Evolutionary conservation across 2,113 vertebrate genomes (phyloP).

Genomic region (Apistogramma diplotaenia): DNA sequence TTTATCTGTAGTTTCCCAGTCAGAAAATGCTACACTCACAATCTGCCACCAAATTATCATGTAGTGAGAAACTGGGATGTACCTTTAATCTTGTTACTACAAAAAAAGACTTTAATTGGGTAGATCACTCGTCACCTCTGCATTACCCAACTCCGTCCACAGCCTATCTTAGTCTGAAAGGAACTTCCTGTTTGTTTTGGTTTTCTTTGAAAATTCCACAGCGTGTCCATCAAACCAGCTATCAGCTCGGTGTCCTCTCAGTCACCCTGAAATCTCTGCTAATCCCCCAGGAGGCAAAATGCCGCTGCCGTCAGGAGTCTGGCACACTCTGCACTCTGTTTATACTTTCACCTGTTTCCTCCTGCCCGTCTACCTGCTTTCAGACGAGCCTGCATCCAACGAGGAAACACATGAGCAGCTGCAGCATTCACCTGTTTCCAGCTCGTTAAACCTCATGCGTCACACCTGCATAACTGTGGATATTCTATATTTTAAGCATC

Average conservation of each 20-base stretch:
- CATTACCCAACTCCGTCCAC: background rate
- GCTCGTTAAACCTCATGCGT: background rate
- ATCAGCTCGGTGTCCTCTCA: constrained; percentile 32
- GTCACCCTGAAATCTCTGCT: constrained; percentile 43
- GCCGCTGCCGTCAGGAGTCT: constrained; percentile 5
- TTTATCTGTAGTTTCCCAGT: background rate
- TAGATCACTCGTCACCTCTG: background rate
- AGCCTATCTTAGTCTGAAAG: background rate
- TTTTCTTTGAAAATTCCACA: constrained; percentile 27
- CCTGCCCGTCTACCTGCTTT: background rate
- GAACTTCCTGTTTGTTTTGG: constrained; percentile 18
- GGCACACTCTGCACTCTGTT: background rate
- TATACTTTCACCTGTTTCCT: background rate
- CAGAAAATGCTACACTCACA: background rate
- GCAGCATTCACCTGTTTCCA: background rate
- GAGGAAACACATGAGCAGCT: background rate
- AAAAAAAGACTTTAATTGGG: background rate
- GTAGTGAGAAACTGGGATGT: background rate
- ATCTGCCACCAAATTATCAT: background rate
- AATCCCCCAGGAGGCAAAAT: constrained; percentile 5
- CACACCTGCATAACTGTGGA: background rate
- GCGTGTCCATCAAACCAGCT: background rate
- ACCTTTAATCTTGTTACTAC: background rate
- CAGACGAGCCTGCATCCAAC: background rate
- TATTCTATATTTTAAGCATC: too few relatives aligned